These are phyloP conservation scores for Episyrphus balteatus DNA, from an alignment of 1,140 invertebrate genomes.

Conservation along the genomic window DNA sequence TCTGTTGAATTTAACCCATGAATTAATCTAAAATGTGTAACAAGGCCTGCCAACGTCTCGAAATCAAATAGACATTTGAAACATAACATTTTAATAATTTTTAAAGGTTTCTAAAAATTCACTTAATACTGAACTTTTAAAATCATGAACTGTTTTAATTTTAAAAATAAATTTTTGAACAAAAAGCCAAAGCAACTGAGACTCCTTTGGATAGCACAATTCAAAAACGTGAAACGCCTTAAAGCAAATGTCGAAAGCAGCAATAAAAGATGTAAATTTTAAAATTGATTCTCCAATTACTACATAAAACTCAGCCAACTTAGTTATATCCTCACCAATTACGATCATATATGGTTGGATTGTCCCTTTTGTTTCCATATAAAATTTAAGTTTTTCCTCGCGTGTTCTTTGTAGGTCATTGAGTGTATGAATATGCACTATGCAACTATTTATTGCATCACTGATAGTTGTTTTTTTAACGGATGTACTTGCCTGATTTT, in stretches of 20 bases:
- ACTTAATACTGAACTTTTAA: background rate
- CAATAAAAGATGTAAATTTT: background rate
- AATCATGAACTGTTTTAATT: background rate
- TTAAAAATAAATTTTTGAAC: background rate
- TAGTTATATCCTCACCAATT: too few relatives aligned
- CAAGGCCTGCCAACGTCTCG: background rate
- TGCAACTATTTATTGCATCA: background rate
- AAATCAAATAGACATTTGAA: background rate
- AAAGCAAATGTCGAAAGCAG: too few relatives aligned
- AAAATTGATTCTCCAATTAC: background rate
- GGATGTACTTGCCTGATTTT: background rate
- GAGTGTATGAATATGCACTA: background rate
- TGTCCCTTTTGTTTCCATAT: background rate
- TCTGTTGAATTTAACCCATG: background rate
- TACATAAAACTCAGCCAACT: background rate
- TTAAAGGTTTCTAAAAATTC: background rate
- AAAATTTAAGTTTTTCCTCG: background rate
- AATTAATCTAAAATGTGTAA: background rate
- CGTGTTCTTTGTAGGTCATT: background rate
- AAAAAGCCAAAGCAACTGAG: background rate
- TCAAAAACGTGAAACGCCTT: background rate
- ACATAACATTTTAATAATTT: background rate
- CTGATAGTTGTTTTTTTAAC: background rate
- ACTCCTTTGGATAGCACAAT: background rate
- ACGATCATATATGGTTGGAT: constrained; percentile 1